phyloP scores from a whole-genome alignment of 2,888 invertebrate species.

The Ypsolopha scabrella region DNA sequence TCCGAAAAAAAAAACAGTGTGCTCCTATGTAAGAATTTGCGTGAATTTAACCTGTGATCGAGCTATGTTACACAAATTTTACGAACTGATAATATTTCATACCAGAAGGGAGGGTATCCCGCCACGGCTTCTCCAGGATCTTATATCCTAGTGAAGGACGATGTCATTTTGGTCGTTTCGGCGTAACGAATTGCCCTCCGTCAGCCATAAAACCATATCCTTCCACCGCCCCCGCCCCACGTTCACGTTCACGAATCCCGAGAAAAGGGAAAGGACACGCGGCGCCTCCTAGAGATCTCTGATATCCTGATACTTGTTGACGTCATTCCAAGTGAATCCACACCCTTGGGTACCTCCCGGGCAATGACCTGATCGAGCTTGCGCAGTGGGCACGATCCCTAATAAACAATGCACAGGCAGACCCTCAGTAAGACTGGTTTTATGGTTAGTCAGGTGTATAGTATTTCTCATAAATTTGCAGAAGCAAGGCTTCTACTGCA shows the following conservation, averaged over 20 bases:
- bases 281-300: slow-evolving; percentile 33
- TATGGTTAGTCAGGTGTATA: too few species aligned
- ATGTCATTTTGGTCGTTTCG: slow-evolving; percentile 46
- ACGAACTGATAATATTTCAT: too few species aligned
- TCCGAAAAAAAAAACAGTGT: too few species aligned
- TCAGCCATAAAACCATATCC: slow-evolving; percentile 1
- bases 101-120: background rate
- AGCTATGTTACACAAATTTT: too few species aligned
- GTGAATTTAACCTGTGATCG: too few species aligned
- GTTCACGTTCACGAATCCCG: slow-evolving; percentile 13
- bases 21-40: too few species aligned
- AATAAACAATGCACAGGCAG: slow-evolving; percentile 21
- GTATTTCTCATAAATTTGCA: too few species aligned
- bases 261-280: slow-evolving; percentile 33
- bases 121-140: slow-evolving; percentile 15
- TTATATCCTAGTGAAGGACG: slow-evolving; percentile 29
- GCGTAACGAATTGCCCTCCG: slow-evolving; percentile 26
- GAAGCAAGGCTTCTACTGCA: too few species aligned
- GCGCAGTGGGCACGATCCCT: slow-evolving; percentile 2
- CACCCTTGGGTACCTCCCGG: slow-evolving; percentile 61
- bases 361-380: slow-evolving; percentile 9
- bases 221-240: slow-evolving; percentile 9
- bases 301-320: slow-evolving; percentile 68
- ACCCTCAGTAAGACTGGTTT: too few species aligned
- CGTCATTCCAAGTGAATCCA: slow-evolving; percentile 67